Evolutionary conservation across 2,797 vertebrate species (phyloP), one percentile per base, ranked within the genome.

Genomic region (Gymnoscopelus microlampas): DNA sequence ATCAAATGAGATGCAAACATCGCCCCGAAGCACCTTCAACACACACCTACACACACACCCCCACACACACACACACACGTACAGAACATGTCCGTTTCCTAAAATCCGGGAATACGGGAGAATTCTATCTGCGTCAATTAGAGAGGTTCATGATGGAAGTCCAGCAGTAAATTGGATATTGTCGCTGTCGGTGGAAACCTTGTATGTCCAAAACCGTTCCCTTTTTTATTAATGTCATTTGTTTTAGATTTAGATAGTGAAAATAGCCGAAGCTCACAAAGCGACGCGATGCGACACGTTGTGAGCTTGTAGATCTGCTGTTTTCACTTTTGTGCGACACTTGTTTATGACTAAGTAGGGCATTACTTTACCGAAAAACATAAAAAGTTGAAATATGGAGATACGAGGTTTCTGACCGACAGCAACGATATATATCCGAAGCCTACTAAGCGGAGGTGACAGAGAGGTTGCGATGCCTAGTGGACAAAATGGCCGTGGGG

Each of bases 1-100:
- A 85, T 88, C 86, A 80, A 91, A 89, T 79, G 80, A 88, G 76
- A 85, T 76, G 70, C 87, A 89, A 91, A 91, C 85, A 87, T 84
- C 49, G 10, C 51, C 66, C 58, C 24, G 66, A 58, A 60, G 61
- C 71, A 57, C 59, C 24, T 53, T 59, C 50, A 49, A 53, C 9
- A 65, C 15, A 13, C 15, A 49, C 51, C 4, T 11, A 44, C 14
- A 23, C 68, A 62, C 68, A 53, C 68, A 56, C 50, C 44, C 68
- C 58, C 66, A 53, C 61, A 23, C 68, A 57, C 58, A 23, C 44
- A 26, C 60, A 26, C 10, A 24, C n/a, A 7, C 56, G 11, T 29
- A 60, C 67, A 32, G 44, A 66, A 29, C 63, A 63, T 53, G 32
- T 32, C 32, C 32, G 8, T 44, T 44, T 6, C 48, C 8, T 67